These are phyloP conservation scores for Yponomeuta cagnagella DNA, from an alignment of 2,888 invertebrate genomes.

Conservation along the genomic window DNA sequence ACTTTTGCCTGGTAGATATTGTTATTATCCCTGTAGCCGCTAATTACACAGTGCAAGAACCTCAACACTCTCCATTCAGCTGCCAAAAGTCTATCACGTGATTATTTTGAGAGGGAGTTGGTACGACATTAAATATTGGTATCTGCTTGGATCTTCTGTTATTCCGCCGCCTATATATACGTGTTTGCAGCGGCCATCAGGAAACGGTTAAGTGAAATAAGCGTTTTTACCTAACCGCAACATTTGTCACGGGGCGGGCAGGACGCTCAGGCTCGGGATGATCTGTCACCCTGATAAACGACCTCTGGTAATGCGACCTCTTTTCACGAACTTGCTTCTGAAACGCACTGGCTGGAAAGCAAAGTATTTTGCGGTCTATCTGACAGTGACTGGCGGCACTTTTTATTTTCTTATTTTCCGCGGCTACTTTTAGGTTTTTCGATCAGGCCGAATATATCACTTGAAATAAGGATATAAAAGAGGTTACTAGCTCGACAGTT, in stretches of 20 bases:
- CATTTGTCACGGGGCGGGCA: conserved; percentile 57
- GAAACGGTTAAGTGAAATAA: conserved; percentile 46
- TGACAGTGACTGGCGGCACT: not conserved
- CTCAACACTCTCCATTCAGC: no score
- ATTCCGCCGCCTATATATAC: not conserved
- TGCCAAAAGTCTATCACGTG: no score
- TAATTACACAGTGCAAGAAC: no score
- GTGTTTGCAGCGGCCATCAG: not conserved
- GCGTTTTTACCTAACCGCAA: conserved; percentile 63
- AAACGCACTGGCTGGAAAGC: not conserved
- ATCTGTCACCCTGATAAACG: conserved; percentile 68
- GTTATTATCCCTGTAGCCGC: no score
- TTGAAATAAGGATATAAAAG: no score
- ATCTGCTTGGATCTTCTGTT: not conserved
- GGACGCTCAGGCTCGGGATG: conserved; percentile 39
- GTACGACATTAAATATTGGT: no score
- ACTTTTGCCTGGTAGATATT: no score
- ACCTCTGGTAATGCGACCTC: conserved; percentile 48
- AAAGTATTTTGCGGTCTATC: not conserved
- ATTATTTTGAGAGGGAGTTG: no score
- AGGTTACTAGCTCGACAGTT: no score
- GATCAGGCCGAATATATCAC: no score
- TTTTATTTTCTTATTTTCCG: not conserved
- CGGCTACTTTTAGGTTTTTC: no score
- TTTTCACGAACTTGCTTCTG: conserved; percentile 29